Evolutionary conservation across 2,888 invertebrate species (phyloP), one percentile per base, ranked within the genome.

Genomic region (Spicauda simplicius): DNA sequence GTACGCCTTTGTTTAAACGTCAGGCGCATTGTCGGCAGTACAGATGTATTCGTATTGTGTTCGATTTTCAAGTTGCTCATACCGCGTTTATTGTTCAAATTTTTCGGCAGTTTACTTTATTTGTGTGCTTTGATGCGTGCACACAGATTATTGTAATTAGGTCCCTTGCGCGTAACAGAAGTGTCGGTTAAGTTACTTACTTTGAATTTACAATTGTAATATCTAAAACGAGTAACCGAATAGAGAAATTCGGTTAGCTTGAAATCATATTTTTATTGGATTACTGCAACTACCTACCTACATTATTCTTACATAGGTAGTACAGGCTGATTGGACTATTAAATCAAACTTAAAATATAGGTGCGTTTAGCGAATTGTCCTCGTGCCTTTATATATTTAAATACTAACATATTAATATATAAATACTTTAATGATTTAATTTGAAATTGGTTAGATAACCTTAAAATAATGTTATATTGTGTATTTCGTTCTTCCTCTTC

Each of bases 21-120:
- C 66, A 50, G 55, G n/a, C 61, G 61, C 50, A 67, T 61, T 67
- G 66, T 67, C 66, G 61, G 55, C 33, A 55, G 66, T 45, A 67
- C 66, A 67, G 66, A 67, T 61, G 67, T 50, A 61, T 63, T 63
- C 63, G 48, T 50, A 61, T 67, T 67, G 66, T 66, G 8, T 60
- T 67, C 55, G 33, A 59, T 54, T 25, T 25, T 25, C 48, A 18
- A 66, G 37, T 50, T 67, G 53, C 59, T 67, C 61, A 55, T 59
- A 58, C 58, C 37, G 65, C 30, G 54, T 54, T 54, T 59, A 58
- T 65, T 65, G 59, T 54, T 48, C 50, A 45, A 53, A 5, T 55
- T 65, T 65, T 65, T 59, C 54, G 65, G 45, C 18, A 59, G 30
- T 53, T 54, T 16, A 11, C 58, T 45, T 48, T 48, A 45, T 58